Conservation (phyloP, 2,888 invertebrate genomes). For the Philhelius pedissequus region DNA sequence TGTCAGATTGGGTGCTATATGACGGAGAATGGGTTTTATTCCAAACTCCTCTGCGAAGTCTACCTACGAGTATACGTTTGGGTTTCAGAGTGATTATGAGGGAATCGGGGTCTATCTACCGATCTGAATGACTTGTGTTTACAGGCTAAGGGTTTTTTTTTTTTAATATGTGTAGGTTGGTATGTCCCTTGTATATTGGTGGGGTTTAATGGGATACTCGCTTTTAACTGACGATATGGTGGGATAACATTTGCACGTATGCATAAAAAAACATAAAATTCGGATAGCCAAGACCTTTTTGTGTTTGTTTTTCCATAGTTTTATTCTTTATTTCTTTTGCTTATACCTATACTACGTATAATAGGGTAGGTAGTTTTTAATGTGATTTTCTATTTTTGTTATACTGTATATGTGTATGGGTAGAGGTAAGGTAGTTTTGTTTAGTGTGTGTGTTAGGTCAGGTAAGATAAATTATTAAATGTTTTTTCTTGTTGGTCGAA, state of each 20-base stretch:
- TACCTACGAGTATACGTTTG: conserved; percentile 29
- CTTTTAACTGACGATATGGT: conserved; percentile 21
- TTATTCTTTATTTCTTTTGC: conserved; percentile 43
- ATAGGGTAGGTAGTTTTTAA: conserved; percentile 58
- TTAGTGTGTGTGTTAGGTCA: neutral
- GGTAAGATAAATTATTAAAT: neutral
- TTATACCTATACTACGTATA: too few relatives aligned
- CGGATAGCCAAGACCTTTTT: conserved; percentile 46
- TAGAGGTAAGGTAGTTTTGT: neutral
- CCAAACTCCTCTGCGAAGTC: neutral
- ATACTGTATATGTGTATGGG: too few relatives aligned
- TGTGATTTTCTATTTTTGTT: conserved; percentile 37
- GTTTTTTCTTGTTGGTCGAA: neutral
- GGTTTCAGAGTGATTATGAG: conserved; percentile 49
- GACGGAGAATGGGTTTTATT: conserved; percentile 3
- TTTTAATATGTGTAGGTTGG: too few relatives aligned
- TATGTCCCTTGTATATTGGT: conserved; percentile 32
- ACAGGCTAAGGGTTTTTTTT: neutral
- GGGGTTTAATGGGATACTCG: conserved; percentile 36
- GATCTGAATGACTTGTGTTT: conserved; percentile 36
- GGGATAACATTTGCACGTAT: conserved; percentile 58
- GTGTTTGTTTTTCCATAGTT: conserved; percentile 39
- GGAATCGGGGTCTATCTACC: neutral
- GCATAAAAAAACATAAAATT: conserved; percentile 52
- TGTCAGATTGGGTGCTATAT: conserved; percentile 26